A percentile compares a stretch with the other conserved stretches of the same genome.
Evolutionary conservation across 2,797 vertebrate species (phyloP).

Genomic region (Microchirus variegatus): DNA sequence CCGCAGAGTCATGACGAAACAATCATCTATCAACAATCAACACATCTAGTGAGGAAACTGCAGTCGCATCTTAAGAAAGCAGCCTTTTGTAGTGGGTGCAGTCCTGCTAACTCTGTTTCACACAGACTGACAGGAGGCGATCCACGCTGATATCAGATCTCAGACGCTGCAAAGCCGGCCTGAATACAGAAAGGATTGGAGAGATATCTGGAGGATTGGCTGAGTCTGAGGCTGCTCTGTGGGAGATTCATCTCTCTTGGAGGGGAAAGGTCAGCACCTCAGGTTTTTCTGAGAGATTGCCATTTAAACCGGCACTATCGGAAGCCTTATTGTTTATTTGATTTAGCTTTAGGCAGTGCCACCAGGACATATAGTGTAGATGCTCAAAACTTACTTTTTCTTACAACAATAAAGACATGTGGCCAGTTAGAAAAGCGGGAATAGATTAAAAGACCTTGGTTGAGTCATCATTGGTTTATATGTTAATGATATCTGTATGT

Average conservation of each 20-base stretch:
- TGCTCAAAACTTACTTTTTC: constrained; percentile 7
- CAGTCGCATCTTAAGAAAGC: constrained; percentile 54
- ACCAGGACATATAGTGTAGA: constrained; percentile 1
- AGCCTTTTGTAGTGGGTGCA: constrained; percentile 61
- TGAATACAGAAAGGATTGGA: constrained; percentile 64
- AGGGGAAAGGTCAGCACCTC: constrained; percentile 36
- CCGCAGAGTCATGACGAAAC: constrained; percentile 15
- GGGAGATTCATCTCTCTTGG: constrained; percentile 32
- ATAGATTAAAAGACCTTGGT: not conserved
- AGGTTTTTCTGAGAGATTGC: constrained; percentile 27
- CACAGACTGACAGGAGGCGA: constrained; percentile 73
- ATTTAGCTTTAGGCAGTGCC: constrained; percentile 11
- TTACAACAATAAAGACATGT: not conserved
- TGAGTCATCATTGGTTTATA: constrained; percentile 21
- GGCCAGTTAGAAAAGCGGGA: not conserved
- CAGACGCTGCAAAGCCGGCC: constrained; percentile 49
- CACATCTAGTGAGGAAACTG: constrained; percentile 43
- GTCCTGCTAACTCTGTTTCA: constrained; percentile 64
- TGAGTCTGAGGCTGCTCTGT: constrained; percentile 28
- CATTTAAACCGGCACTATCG: constrained; percentile 26
- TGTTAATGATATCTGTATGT: constrained; percentile 22
- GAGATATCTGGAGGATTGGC: constrained; percentile 48
- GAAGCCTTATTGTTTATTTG: constrained; percentile 26
- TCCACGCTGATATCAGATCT: constrained; percentile 69
- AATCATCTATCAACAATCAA: constrained; percentile 18